Evolutionary conservation across 2,888 invertebrate species (phyloP).

Genomic region (Chrysodeixis includens): DNA sequence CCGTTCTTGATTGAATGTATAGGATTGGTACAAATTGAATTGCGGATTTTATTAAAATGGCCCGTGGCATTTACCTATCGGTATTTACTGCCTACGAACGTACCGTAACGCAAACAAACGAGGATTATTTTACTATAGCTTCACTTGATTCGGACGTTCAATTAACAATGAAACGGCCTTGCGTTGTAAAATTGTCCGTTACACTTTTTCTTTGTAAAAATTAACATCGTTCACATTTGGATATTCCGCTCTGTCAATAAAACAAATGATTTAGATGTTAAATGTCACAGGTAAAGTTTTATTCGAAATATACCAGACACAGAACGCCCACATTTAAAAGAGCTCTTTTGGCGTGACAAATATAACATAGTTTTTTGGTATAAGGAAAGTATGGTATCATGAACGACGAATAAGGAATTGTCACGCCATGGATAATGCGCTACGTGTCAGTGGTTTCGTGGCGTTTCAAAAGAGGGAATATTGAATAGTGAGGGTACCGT

Average conservation of each 20-base stretch:
- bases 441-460: too few species aligned
- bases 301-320: too few species aligned
- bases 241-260: background rate
- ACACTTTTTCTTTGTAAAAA: background rate
- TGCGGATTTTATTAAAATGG: constrained; percentile 46
- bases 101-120: constrained; percentile 25
- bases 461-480: too few species aligned
- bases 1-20: constrained; percentile 44
- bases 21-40: constrained; percentile 51
- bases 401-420: too few species aligned
- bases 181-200: background rate
- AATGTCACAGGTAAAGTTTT: background rate
- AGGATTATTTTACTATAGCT: constrained; percentile 25
- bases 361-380: too few species aligned
- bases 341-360: too few species aligned
- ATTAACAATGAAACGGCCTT: constrained; percentile 15
- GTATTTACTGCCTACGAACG: constrained; percentile 30
- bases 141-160: constrained; percentile 12
- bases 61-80: constrained; percentile 31
- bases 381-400: too few species aligned
- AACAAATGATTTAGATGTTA: background rate
- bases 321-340: too few species aligned
- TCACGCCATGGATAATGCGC: too few species aligned
- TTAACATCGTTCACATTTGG: background rate
- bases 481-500: too few species aligned